Conservation (phyloP, 2,888 invertebrate genomes). For the Unio delphinus region DNA sequence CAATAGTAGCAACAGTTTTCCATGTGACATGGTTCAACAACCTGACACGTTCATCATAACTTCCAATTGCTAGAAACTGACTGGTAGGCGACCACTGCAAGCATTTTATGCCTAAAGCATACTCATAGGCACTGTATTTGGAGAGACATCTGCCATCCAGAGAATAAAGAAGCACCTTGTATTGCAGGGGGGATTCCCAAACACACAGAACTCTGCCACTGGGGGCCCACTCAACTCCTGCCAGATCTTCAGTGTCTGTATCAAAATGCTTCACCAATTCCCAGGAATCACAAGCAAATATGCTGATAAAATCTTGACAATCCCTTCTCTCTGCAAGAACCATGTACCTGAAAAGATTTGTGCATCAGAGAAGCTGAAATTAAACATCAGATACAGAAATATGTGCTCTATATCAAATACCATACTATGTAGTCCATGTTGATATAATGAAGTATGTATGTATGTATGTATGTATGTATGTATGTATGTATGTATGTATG, state of each 20-base stretch:
- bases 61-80: constrained; percentile 72
- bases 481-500: too few relatives aligned
- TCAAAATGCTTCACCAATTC: constrained; percentile 72
- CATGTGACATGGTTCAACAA: constrained; percentile 71
- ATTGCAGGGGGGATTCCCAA: constrained; percentile 70
- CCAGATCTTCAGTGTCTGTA: constrained; percentile 70
- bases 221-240: constrained; percentile 71
- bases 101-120: constrained; percentile 70
- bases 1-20: constrained; percentile 66
- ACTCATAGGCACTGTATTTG: constrained; percentile 67
- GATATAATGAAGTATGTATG: too few relatives aligned
- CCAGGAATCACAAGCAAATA: constrained; percentile 69
- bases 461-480: too few relatives aligned
- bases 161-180: constrained; percentile 70
- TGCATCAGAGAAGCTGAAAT: too few relatives aligned
- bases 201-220: constrained; percentile 67
- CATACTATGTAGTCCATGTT: too few relatives aligned
- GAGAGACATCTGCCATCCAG: constrained; percentile 70
- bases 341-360: constrained; percentile 61
- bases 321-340: constrained; percentile 72
- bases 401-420: too few relatives aligned
- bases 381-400: too few relatives aligned
- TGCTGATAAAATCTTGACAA: constrained; percentile 71
- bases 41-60: constrained; percentile 71
- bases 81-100: constrained; percentile 71